Percentiles rank a stretch among this genome's conserved stretches.
These are phyloP conservation scores for Seira sanloemensis DNA, from an alignment of 2,888 invertebrate species.

Conservation along the genomic window DNA sequence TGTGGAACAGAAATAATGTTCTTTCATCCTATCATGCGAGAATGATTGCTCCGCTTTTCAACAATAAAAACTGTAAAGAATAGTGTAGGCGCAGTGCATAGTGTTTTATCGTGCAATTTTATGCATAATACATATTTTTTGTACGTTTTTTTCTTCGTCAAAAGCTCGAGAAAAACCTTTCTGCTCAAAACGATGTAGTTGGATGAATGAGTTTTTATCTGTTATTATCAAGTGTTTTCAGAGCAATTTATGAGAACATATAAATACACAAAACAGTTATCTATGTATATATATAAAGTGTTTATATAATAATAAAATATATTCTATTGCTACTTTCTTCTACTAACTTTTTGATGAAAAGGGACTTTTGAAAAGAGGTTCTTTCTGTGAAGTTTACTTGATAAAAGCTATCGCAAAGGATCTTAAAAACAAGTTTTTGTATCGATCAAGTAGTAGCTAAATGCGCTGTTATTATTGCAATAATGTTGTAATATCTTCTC, in stretches of 20 bases:
- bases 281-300: not conserved
- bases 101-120: conserved; percentile 7
- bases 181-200: conserved; percentile 14
- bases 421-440: not conserved
- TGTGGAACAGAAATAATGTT: not conserved
- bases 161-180: not conserved
- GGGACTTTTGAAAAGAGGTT: not conserved
- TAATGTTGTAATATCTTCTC: too few species aligned
- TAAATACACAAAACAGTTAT: conserved; percentile 2
- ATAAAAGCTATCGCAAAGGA: not conserved
- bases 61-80: not conserved
- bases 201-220: not conserved
- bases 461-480: too few species aligned
- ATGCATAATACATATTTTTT: not conserved
- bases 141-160: not conserved
- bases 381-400: not conserved
- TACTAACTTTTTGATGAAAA: too few species aligned
- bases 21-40: not conserved
- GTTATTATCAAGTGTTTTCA: conserved; percentile 18
- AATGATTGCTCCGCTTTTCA: not conserved
- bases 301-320: conserved; percentile 1
- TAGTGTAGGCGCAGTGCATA: not conserved
- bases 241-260: conserved; percentile 10
- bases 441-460: too few species aligned
- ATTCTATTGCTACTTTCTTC: not conserved